Percentiles rank a stretch among this genome's conserved stretches.
Evolutionary conservation across 2,113 vertebrate species (phyloP).

Genomic region (Prionailurus viverrinus): DNA sequence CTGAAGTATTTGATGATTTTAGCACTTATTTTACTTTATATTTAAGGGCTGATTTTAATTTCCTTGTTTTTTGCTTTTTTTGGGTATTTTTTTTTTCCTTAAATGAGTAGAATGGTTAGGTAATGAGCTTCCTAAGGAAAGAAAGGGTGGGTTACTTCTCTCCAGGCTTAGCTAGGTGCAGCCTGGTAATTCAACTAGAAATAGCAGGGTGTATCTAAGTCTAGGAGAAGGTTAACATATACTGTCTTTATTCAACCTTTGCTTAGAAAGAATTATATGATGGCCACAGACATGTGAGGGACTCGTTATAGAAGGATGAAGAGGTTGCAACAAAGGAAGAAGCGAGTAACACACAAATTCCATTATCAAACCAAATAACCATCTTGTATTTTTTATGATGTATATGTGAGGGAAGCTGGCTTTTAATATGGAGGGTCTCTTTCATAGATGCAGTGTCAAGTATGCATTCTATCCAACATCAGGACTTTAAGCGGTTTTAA

Average conservation of each 20-base stretch:
- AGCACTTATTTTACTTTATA: background rate
- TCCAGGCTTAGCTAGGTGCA: background rate
- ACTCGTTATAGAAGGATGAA: background rate
- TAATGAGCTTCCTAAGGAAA: slow-evolving; percentile 37
- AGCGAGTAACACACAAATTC: slow-evolving; percentile 19
- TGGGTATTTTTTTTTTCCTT: background rate
- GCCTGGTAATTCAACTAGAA: slow-evolving; percentile 59
- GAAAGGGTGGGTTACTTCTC: background rate
- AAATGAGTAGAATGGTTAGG: slow-evolving; percentile 6
- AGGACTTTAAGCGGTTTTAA: background rate
- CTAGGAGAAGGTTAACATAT: slow-evolving; percentile 32
- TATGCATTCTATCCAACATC: background rate
- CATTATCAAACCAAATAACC: slow-evolving; percentile 70
- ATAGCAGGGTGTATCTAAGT: slow-evolving; percentile 14
- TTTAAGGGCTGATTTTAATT: slow-evolving; percentile 14
- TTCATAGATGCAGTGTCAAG: slow-evolving; percentile 58
- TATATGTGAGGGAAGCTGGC: slow-evolving; percentile 71
- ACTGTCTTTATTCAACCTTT: slow-evolving; percentile 43
- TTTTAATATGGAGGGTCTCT: slow-evolving; percentile 78
- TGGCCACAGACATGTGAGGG: slow-evolving; percentile 30
- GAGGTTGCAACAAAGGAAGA: slow-evolving; percentile 32
- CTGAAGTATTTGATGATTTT: slow-evolving; percentile 32
- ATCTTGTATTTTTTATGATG: slow-evolving; percentile 75
- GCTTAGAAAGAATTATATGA: slow-evolving; percentile 56
- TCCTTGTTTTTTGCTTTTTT: background rate